These are phyloP conservation scores for Lingula anatina DNA, from an alignment of 2,888 invertebrate species.

Conservation along the genomic window DNA sequence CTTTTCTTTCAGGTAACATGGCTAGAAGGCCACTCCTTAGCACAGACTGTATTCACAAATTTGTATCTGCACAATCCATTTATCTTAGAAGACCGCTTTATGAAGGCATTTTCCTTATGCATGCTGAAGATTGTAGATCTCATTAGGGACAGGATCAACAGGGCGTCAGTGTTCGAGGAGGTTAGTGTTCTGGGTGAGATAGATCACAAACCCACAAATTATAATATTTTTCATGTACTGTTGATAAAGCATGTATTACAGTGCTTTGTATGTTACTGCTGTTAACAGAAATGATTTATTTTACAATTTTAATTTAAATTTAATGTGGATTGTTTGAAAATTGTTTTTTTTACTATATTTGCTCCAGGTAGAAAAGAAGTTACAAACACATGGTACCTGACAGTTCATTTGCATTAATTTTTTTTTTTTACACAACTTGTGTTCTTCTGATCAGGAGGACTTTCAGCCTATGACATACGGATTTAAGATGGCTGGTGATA, in stretches of 20 bases:
- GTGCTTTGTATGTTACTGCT: no score
- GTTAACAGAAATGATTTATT: no score
- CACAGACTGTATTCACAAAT: conserved; percentile 95
- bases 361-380: no score
- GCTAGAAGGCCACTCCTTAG: conserved; percentile 81
- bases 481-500: conserved; percentile 75
- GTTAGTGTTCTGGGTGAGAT: no score
- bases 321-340: no score
- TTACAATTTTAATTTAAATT: no score
- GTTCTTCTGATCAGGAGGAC: conserved; percentile 67
- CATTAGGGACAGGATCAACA: conserved; percentile 67
- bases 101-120: conserved; percentile 81
- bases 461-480: conserved; percentile 91
- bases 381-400: neutral
- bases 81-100: conserved; percentile 72
- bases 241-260: no score
- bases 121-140: conserved; percentile 84
- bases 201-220: no score
- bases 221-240: no score
- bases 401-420: neutral
- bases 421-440: neutral
- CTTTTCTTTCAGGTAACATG: conserved; percentile 66
- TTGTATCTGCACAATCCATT: conserved; percentile 89
- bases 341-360: no score
- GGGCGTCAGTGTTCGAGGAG: conserved; percentile 50